Base-by-base conservation (phyloP, 1,140 invertebrate genomes). In the Calliphora vicina region DNA sequence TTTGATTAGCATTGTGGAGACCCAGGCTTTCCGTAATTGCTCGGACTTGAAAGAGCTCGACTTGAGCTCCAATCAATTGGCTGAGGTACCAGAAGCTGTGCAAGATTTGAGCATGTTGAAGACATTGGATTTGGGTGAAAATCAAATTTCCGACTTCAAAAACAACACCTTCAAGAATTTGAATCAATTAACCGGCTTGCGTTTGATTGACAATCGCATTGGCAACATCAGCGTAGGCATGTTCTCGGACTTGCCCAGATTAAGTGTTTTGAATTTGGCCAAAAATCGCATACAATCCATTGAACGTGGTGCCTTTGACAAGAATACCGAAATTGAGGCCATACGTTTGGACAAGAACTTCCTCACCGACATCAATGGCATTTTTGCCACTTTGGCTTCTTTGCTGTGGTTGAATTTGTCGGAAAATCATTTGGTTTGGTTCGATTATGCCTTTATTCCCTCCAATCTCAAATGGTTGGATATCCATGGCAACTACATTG, bases 371-470 rank as follows among this genome's bases (percentile, higher is more conserved):
- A 94, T 97, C 86, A 94, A 94, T 85, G 94, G 93, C 2, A 93
- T 96, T 73, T 96, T 97, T 87, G 93, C 92, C 26, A 94, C 95
- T 71, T 91, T 96, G 57, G 93, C 93, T 6, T 95, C 94, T 84
- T 91, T 97, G 78, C 91, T 96, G 82, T 96, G 95, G 95, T 89
- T 97, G 15, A 97, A 97, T 92, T 93, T 97, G 83, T 96, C 95
- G 13, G 95, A 96, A 91, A 97, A 97, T 91, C 93, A 93, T 88
- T 92, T 97, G 85, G 93, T 94, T 20, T 94, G 94, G 92, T 97
- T 97, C 88, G 96, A 96, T 88, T 97, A 96, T 87, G 92, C 93
- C 45, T 93, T 96, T 85, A 92, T 97, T 81, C 96, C 96, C 1
- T 91, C 92, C 67, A 94, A 93, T 87, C 91, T 97, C 2, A 94